Evolutionary conservation across 2,888 invertebrate genomes (phyloP), one percentile per base, ranked within the genome.

Genomic region (Mesopsocus fuscifrons): DNA sequence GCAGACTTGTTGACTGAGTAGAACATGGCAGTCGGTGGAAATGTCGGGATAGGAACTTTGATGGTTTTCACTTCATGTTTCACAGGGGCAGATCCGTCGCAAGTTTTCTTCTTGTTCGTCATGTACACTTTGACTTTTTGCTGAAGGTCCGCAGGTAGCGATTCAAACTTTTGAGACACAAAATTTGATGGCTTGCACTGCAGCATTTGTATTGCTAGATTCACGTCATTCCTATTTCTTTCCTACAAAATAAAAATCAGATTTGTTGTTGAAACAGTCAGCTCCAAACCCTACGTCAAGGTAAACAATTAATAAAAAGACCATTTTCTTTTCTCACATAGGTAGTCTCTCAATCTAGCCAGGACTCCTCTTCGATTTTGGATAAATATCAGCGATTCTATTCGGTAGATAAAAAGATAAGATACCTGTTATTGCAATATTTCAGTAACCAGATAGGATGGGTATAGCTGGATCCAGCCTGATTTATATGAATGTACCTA

Each of bases 151-250:
- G 78, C 68, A 43, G 94, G 87, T 55, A 94, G 88, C 62, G 78
- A 77, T 59, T 87, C 85, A 54, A 85, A 73, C 63, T 82, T 85
- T 57, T 91, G 92, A 34, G 88, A 77, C 47, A 92, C 81, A 67
- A 91, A 94, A 64, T 85, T 85, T 50, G 85, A 83, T 51, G 92
- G 92, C 58, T 91, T 92, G 61, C 92, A 92, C 59, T 94, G 92
- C 43, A 94, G 67, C 54, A 94, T 68, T 62, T 92, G 89, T 52
- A 92, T 89, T 47, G 92, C 92, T 56, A 89, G 65, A 61, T 82
- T 85, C 59, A 92, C 89, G 59, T 94, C 94, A 56, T 81, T 84
- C 60, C 88, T 81, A 63, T 89, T 92, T 54, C 87, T 75, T 58
- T 91, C 91, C 92, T 92, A 67, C 34, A 74, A 74, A 49, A 48